Evolutionary conservation across 2,888 invertebrate species (phyloP).

Genomic region (Kuschelorhynchus macadamiae): DNA sequence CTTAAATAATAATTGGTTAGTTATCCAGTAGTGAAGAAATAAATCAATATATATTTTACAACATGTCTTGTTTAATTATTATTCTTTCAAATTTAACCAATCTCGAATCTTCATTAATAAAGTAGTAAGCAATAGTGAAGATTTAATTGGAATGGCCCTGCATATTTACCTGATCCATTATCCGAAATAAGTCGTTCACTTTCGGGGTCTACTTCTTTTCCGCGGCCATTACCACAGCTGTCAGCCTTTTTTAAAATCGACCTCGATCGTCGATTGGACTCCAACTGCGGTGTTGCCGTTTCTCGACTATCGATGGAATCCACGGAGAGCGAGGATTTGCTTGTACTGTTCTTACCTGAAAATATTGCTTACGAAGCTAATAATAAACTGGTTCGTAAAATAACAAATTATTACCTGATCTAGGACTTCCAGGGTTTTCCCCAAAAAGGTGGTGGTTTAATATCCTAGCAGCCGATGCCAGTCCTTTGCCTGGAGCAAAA

Average conservation of each 20-base stretch:
- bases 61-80: too few relatives aligned
- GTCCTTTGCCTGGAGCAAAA: constrained; percentile 76
- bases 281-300: constrained; percentile 73
- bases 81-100: too few relatives aligned
- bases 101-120: too few relatives aligned
- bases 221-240: constrained; percentile 68
- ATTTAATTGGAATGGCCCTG: too few relatives aligned
- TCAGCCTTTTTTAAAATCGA: constrained; percentile 85
- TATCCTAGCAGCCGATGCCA: constrained; percentile 80
- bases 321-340: constrained; percentile 78
- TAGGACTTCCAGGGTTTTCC: constrained; percentile 71
- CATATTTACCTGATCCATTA: constrained; percentile 72
- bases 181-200: constrained; percentile 82
- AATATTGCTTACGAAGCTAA: too few relatives aligned
- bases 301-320: constrained; percentile 76
- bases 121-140: too few relatives aligned
- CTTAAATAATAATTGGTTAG: too few relatives aligned
- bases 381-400: too few relatives aligned
- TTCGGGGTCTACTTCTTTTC: constrained; percentile 76
- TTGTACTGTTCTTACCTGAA: constrained; percentile 72
- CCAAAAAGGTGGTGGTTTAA: constrained; percentile 84
- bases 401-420: constrained; percentile 63
- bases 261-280: constrained; percentile 78
- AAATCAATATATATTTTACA: too few relatives aligned
- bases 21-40: too few relatives aligned